Percentiles rank a stretch among this genome's conserved stretches.
phyloP scores from a whole-genome alignment of 2,797 vertebrate genomes.

The Typhlichthys eigenmanni region DNA sequence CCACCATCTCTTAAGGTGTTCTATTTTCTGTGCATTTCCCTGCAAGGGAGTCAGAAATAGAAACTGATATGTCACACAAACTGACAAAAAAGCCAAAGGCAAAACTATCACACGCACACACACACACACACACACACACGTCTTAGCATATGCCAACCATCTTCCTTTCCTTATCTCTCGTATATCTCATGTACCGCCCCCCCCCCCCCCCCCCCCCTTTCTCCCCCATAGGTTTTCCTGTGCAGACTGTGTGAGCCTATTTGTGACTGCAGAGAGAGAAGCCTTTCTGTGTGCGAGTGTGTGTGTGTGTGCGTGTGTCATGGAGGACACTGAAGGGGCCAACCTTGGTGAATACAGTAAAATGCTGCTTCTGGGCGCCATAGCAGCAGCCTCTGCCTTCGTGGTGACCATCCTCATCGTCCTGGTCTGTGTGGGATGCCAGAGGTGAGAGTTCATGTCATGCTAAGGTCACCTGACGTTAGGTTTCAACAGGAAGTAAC shows the following conservation, averaged over 20 bases:
- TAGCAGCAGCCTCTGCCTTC: slow-evolving; percentile 80
- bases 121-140: not conserved
- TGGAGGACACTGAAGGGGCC: slow-evolving; percentile 18
- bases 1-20: slow-evolving; percentile 57
- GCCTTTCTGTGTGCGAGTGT: slow-evolving; percentile 17
- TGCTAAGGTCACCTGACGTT: not conserved
- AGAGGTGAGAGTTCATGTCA: slow-evolving; percentile 67
- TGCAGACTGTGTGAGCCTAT: slow-evolving; percentile 46
- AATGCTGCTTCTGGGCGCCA: slow-evolving; percentile 79
- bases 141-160: slow-evolving; percentile 1
- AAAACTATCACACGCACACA: slow-evolving; percentile 28
- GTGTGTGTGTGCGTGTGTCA: slow-evolving; percentile 50
- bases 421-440: slow-evolving; percentile 80
- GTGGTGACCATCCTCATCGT: slow-evolving; percentile 81
- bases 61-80: slow-evolving; percentile 69
- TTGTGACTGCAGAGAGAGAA: slow-evolving; percentile 35
- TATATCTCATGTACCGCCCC: slow-evolving; percentile 48
- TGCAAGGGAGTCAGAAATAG: slow-evolving; percentile 67
- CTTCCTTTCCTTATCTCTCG: slow-evolving; percentile 36
- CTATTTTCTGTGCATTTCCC: slow-evolving; percentile 69
- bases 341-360: slow-evolving; percentile 52
- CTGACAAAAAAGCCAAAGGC: slow-evolving; percentile 66
- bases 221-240: slow-evolving; percentile 62
- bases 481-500: no score
- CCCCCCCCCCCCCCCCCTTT: slow-evolving; percentile 8